Conservation (phyloP, 2,113 vertebrate genomes). For the Dipodomys spectabilis region DNA sequence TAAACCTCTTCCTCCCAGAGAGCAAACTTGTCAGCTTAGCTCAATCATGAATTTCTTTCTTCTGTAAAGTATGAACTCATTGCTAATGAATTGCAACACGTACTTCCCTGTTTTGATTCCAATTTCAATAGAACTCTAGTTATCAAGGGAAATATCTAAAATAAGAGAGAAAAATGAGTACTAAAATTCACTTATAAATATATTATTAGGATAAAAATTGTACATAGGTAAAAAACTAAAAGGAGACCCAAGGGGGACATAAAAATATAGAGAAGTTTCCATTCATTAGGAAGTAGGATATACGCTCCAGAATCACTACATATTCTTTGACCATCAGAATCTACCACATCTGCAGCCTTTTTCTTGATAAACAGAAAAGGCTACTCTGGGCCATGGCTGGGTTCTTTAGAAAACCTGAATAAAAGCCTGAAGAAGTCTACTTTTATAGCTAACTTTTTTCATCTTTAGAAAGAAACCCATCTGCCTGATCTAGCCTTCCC, state of each 20-base stretch:
- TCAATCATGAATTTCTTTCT: constrained; percentile 62
- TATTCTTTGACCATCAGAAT: not conserved
- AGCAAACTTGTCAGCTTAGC: constrained; percentile 52
- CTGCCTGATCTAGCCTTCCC: not conserved
- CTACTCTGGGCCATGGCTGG: not conserved
- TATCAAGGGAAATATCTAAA: constrained; percentile 54
- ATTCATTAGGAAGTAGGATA: not conserved
- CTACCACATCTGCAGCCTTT: not conserved
- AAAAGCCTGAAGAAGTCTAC: constrained; percentile 29
- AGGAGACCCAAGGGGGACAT: not conserved
- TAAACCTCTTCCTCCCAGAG: constrained; percentile 64
- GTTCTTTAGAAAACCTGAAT: constrained; percentile 33
- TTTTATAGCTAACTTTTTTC: not conserved
- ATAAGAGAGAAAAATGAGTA: not conserved
- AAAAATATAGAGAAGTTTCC: not conserved
- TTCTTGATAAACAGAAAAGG: not conserved
- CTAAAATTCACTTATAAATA: constrained; percentile 58
- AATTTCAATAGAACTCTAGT: constrained; percentile 65
- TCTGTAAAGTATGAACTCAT: constrained; percentile 59
- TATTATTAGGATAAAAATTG: not conserved
- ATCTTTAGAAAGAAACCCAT: constrained; percentile 6
- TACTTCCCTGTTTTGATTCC: constrained; percentile 67
- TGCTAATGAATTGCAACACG: constrained; percentile 61
- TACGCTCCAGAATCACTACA: not conserved
- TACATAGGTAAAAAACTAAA: not conserved